Evolutionary conservation across 2,888 invertebrate species (phyloP), one percentile per base, ranked within the genome.

Genomic region (Harpagoxenus sublaevis): DNA sequence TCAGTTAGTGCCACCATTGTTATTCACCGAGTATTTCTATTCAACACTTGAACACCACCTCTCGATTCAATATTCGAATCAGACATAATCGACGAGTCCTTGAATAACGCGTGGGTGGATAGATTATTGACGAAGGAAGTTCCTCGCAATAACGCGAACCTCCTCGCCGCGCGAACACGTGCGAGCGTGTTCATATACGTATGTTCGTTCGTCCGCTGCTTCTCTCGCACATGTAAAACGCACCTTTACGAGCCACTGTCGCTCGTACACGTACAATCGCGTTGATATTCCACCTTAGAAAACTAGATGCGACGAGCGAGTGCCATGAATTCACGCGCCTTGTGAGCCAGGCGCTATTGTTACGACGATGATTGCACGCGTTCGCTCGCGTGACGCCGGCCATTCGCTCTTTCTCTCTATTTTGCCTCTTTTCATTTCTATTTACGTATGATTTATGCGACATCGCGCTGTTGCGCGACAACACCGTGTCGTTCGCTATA

Each of bases 381-480:
- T 65, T 39, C 65, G 65, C 12, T 77, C 65, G 65, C 79, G 28
- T 60, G 73, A 73, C 48, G 74, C 48, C 79, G 73, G 31, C 78
- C 78, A 45, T 73, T 79, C 74, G 74, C 79, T 81, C 79, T 81
- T 81, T 73, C 79, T 60, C 73, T 79, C 74, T 60, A 81, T 74
- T 55, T 81, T 39, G 74, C 48, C 74, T 81, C 48, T 81, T 81
- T 81, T 81, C 60, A 39, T 81, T 81, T 74, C 79, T 81, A 81
- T 81, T 73, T 81, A 81, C 74, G 74, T 81, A 74, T 81, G 79
- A 81, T 81, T 81, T 81, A 81, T 81, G 74, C 79, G 75, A 60
- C 60, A 81, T 57, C 60, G 71, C 60, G 23, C 60, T 79, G 60
- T 79, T 48, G 71, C 31, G 12, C 62, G 66, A 71, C 78, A 71